Evolutionary conservation across 2,113 vertebrate species (phyloP).

Genomic region (Trichomycterus rosablanca): DNA sequence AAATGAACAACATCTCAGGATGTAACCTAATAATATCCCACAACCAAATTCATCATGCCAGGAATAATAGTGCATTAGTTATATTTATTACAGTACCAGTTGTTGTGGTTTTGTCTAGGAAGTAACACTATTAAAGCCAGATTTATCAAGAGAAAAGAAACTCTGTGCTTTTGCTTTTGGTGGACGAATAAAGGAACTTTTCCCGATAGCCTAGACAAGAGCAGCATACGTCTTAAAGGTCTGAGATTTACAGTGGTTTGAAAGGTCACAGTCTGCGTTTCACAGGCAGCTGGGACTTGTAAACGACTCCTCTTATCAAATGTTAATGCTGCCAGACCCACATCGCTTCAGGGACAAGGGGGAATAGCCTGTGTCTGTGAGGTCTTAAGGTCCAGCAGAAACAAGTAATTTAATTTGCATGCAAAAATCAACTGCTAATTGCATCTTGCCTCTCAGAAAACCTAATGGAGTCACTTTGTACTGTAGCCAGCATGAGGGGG

Average conservation of each 20-base stretch:
- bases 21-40: conserved; percentile 55
- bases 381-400: conserved; percentile 69
- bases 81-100: conserved; percentile 21
- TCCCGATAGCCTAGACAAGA: conserved; percentile 56
- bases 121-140: conserved; percentile 37
- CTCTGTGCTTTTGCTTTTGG: conserved; percentile 37
- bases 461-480: conserved; percentile 60
- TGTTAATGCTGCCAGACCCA: conserved; percentile 72
- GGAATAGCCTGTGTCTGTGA: conserved; percentile 60
- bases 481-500: conserved; percentile 28
- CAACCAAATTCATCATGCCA: conserved; percentile 53
- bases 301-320: conserved; percentile 76
- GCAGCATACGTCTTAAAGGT: conserved; percentile 64
- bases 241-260: conserved; percentile 69
- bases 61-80: conserved; percentile 43
- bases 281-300: conserved; percentile 70
- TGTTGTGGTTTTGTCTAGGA: conserved; percentile 47
- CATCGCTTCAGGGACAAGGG: conserved; percentile 51
- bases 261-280: conserved; percentile 73
- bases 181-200: conserved; percentile 56
- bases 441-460: conserved; percentile 58
- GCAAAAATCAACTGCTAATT: conserved; percentile 66
- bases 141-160: conserved; percentile 44
- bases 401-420: conserved; percentile 72
- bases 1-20: conserved; percentile 40